Conservation (phyloP, 2,113 vertebrate species). For the Desmodus rotundus region DNA sequence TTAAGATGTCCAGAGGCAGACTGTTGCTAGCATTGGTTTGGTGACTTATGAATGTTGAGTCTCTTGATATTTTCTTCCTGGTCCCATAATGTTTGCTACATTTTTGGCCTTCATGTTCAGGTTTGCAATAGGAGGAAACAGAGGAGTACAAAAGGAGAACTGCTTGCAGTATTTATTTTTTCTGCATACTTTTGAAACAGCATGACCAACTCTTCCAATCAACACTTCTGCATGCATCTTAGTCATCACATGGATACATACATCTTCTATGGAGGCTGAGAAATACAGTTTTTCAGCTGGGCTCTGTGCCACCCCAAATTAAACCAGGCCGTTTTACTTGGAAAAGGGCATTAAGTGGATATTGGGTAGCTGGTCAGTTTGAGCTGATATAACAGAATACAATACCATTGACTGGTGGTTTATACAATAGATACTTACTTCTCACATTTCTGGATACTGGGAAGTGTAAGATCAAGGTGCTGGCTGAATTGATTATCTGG, state of each 20-base stretch:
- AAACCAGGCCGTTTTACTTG: neutral
- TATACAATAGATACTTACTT: neutral
- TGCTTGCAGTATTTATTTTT: neutral
- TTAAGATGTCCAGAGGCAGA: neutral
- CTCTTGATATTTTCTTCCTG: constrained; percentile 19
- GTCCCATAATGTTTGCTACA: neutral
- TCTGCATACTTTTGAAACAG: neutral
- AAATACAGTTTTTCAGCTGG: neutral
- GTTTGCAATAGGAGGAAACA: neutral
- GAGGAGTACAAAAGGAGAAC: neutral
- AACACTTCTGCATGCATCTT: neutral
- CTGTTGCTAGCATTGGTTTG: neutral
- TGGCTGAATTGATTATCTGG: neutral
- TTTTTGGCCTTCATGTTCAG: constrained; percentile 7
- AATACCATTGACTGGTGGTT: neutral
- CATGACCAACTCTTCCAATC: neutral
- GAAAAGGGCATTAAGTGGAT: neutral
- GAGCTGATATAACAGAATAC: neutral
- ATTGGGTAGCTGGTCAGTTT: neutral
- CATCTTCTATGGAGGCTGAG: neutral
- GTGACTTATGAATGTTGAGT: neutral
- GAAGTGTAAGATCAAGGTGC: neutral
- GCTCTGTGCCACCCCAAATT: neutral
- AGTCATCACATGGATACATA: neutral
- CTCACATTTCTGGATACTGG: neutral